phyloP scores from a whole-genome alignment of 2,888 invertebrate genomes.

The Ormyrus thymus region DNA sequence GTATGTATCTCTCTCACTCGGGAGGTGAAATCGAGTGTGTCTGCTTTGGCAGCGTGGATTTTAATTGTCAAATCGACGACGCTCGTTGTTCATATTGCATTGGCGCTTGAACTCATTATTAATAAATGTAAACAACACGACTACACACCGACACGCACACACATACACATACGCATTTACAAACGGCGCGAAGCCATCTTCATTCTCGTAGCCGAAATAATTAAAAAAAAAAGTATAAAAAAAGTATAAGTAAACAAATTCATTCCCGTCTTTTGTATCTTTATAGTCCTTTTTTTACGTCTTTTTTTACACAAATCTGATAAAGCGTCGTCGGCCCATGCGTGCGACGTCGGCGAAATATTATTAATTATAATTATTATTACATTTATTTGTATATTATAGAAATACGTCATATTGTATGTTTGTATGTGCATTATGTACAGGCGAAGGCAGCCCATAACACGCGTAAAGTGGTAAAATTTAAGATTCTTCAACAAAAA shows the following conservation, averaged over 20 bases:
- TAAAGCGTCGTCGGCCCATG: conserved; percentile 57
- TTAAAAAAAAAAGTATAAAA: conserved; percentile 54
- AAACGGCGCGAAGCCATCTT: conserved; percentile 51
- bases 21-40: conserved; percentile 25
- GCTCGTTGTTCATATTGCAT: conserved; percentile 56
- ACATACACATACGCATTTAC: background rate
- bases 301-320: conserved; percentile 57
- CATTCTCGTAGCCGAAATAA: conserved; percentile 53
- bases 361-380: conserved; percentile 58
- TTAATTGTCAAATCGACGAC: conserved; percentile 55
- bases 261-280: conserved; percentile 58
- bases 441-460: conserved; percentile 60
- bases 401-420: conserved; percentile 65
- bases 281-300: conserved; percentile 56
- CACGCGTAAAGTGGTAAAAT: conserved; percentile 50
- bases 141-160: background rate
- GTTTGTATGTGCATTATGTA: conserved; percentile 67
- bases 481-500: conserved; percentile 43
- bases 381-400: conserved; percentile 67
- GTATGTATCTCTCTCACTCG: background rate
- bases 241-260: conserved; percentile 56
- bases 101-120: conserved; percentile 55
- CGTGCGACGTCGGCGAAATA: conserved; percentile 57
- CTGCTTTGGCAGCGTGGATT: conserved; percentile 41
- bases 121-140: conserved; percentile 50